Conservation (phyloP, 2,888 invertebrate species). For the Zygaena filipendulae region DNA sequence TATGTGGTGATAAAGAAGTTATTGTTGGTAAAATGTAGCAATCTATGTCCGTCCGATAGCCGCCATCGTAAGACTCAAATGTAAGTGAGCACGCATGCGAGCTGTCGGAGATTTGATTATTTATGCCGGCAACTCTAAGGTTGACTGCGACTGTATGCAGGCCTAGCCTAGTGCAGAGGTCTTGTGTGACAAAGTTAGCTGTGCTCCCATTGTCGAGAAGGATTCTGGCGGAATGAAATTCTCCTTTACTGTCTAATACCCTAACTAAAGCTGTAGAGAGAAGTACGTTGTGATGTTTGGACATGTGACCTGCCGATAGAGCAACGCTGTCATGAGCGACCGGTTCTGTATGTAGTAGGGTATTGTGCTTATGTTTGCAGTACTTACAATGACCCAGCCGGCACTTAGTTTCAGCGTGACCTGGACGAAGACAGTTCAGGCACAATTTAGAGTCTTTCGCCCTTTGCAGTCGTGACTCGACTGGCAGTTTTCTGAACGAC, state of each 20-base stretch:
- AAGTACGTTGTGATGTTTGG: too few species aligned
- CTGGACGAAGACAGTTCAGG: conserved; percentile 8
- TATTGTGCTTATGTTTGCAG: conserved; percentile 17
- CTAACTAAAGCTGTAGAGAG: conserved; percentile 14
- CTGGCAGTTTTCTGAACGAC: conserved; percentile 7
- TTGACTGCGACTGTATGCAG: too few species aligned
- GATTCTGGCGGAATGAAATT: conserved; percentile 5
- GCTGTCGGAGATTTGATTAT: conserved; percentile 11
- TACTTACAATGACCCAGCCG: conserved; percentile 15
- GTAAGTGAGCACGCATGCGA: conserved; percentile 8
- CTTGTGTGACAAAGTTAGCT: conserved; percentile 14
- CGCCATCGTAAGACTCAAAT: conserved; percentile 10
- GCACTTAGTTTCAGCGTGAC: conserved; percentile 12
- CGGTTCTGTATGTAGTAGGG: conserved; percentile 14
- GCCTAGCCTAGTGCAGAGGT: conserved; percentile 15
- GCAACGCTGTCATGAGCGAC: too few species aligned
- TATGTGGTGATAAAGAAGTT: conserved; percentile 12
- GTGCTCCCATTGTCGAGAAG: conserved; percentile 15
- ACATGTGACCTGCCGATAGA: too few species aligned
- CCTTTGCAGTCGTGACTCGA: conserved; percentile 6
- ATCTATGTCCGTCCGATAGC: conserved; percentile 10
- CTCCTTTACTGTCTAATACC: conserved; percentile 6
- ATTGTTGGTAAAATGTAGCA: conserved; percentile 14
- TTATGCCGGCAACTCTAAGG: conserved; percentile 14
- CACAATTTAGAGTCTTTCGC: conserved; percentile 10